These are phyloP conservation scores for Motacilla tschutschensis DNA, from an alignment of 2,113 vertebrate genomes.

Conservation along the genomic window DNA sequence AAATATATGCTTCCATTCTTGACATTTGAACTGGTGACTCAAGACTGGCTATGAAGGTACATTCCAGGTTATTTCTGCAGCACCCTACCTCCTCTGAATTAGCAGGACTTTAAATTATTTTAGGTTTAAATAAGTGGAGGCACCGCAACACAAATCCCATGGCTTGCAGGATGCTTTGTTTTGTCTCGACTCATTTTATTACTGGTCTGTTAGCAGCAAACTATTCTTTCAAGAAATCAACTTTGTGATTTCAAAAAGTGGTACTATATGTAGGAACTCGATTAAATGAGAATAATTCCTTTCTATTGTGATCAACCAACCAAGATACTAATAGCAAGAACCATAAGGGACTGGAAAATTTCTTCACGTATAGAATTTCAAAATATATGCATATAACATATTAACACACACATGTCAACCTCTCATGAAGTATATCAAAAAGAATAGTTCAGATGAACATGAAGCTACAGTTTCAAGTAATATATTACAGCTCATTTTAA, in stretches of 20 bases:
- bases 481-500: background rate
- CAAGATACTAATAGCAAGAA: background rate
- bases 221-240: background rate
- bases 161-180: background rate
- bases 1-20: background rate
- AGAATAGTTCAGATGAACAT: background rate
- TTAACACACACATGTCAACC: fast-evolving
- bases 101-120: background rate
- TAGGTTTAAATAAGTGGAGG: background rate
- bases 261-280: background rate
- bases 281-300: background rate
- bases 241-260: background rate
- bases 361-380: background rate
- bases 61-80: background rate
- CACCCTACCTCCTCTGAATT: background rate
- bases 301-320: background rate
- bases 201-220: background rate
- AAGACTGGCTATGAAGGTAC: background rate
- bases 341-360: background rate
- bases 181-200: fast-evolving
- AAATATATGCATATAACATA: background rate
- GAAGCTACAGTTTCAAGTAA: background rate
- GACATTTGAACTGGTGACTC: background rate
- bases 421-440: background rate
- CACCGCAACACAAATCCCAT: background rate